Conservation (phyloP, 2,797 vertebrate genomes). For the Clarias platycephalus region DNA sequence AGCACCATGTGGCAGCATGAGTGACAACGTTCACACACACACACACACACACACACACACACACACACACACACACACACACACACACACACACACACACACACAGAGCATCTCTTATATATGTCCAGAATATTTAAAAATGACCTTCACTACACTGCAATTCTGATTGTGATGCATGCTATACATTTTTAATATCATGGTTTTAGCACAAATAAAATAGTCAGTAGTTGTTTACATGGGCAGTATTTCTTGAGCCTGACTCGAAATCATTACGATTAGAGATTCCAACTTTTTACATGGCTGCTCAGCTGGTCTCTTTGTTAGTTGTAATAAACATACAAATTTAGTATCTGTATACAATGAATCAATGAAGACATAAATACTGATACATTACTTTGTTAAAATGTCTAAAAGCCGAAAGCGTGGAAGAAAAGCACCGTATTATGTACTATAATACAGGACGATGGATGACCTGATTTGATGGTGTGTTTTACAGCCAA, state of each 20-base stretch:
- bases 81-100: too few relatives aligned
- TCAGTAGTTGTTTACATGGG: too few relatives aligned
- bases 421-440: neutral
- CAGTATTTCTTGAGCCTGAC: too few relatives aligned
- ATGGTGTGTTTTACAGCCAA: slow-evolving; percentile 77
- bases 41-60: neutral
- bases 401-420: neutral
- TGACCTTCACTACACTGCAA: neutral
- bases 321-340: neutral
- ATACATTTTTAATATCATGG: neutral
- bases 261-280: too few relatives aligned
- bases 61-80: too few relatives aligned
- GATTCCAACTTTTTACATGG: too few relatives aligned
- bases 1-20: neutral
- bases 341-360: neutral
- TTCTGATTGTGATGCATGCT: too few relatives aligned
- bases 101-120: neutral
- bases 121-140: neutral
- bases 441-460: neutral
- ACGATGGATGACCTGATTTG: neutral
- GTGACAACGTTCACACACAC: neutral
- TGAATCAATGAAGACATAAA: neutral
- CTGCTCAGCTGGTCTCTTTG: neutral
- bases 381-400: neutral
- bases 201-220: neutral